Evolutionary conservation across 2,888 invertebrate species (phyloP), one percentile per base, ranked within the genome.

Genomic region (Copidosoma aretas): DNA sequence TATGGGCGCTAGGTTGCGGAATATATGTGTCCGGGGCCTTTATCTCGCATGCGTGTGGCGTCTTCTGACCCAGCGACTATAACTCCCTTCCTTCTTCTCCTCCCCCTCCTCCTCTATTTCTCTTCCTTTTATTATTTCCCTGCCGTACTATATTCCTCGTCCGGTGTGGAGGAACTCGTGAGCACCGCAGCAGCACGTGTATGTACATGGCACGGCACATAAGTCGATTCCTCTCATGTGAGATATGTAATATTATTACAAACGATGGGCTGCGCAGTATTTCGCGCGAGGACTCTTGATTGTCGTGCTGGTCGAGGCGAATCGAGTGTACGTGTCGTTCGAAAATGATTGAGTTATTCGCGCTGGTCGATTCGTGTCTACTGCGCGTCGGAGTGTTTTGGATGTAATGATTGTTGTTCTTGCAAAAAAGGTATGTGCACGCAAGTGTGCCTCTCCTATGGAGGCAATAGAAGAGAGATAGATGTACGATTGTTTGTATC

Each of bases 1-100:
- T 68, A 60, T 71, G 68, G 64, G 68, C 65, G 71, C 65, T 41
- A 61, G 65, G 69, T 66, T 70, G 66, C 25, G 59, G 63, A 70
- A 70, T 70, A 70, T 67, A 67, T 64, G 64, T 53, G 24, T 5
- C 68, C 72, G 70, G 60, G 64, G 68, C n/a, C 64, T 74, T 73
- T 75, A 80, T 79, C 75, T 73, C 71, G 79, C 77, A 80, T 81
- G 78, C 81, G 76, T 73, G 74, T 73, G 70, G 77, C 77, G 78
- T 81, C 67, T 66, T 75, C 66, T 76, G 73, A 76, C 77, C 77
- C 78, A 79, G 78, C 80, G 78, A 46, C 43, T 32, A 32, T 3
- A 5, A 32, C 8, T 8, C 43, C 74, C 68, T 68, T 69, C 68
- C 71, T 70, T 73, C 71, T 70, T 51, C 32, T 49, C 22, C 32